phyloP scores from a whole-genome alignment of 2,113 vertebrate species.

The Cebidichthys violaceus region DNA sequence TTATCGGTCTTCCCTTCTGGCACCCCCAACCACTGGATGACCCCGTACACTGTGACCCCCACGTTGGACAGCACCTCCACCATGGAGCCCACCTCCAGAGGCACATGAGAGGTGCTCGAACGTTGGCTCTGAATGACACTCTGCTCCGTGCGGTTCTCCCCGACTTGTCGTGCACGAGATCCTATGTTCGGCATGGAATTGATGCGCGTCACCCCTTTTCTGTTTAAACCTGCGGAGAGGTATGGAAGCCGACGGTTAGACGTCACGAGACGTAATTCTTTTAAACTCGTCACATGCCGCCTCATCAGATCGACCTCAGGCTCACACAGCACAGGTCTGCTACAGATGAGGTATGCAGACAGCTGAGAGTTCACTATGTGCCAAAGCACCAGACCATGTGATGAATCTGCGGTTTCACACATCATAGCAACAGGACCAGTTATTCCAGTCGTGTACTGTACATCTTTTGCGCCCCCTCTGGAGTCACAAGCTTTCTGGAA shows the following conservation, averaged over 20 bases:
- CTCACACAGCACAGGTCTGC: conserved; percentile 12
- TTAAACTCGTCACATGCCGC: conserved; percentile 36
- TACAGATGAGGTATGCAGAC: conserved; percentile 51
- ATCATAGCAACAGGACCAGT: conserved; percentile 58
- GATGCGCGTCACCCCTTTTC: conserved; percentile 53
- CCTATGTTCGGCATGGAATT: conserved; percentile 68
- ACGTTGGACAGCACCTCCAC: conserved; percentile 78
- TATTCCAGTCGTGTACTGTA: conserved; percentile 59
- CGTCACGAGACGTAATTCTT: conserved; percentile 43
- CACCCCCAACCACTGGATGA: conserved; percentile 82
- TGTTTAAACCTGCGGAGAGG: conserved; percentile 62
- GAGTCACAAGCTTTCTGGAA: background rate
- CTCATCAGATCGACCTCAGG: conserved; percentile 38
- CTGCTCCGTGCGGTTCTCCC: background rate
- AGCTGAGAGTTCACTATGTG: conserved; percentile 24
- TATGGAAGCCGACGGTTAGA: background rate
- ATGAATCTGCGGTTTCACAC: conserved; percentile 46
- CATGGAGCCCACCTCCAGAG: conserved; percentile 81
- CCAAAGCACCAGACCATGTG: conserved; percentile 38
- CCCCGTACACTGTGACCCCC: conserved; percentile 78
- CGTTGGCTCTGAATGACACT: conserved; percentile 6
- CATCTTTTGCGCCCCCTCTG: background rate
- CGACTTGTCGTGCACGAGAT: background rate
- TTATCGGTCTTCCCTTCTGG: conserved; percentile 60
- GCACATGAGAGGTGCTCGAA: background rate